Conservation (phyloP, 1,140 invertebrate genomes). For the Spodoptera frugiperda region DNA sequence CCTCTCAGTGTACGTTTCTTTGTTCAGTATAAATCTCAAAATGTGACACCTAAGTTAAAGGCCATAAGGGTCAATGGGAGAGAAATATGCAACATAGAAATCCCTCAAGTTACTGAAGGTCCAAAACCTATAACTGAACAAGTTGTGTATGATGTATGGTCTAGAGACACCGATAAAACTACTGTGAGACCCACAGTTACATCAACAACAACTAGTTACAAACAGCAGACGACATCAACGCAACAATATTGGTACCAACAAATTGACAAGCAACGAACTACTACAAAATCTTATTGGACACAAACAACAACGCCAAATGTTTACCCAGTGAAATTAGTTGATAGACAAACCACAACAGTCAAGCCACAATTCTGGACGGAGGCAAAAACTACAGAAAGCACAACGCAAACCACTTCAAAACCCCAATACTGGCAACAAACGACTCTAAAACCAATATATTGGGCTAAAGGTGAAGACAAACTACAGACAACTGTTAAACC, state of each 20-base stretch:
- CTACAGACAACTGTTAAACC: not conserved
- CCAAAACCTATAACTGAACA: not conserved
- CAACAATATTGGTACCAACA: too few species aligned
- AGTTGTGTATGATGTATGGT: not conserved
- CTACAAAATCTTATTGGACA: not conserved
- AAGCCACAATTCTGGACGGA: not conserved
- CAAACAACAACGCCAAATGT: not conserved
- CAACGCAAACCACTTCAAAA: not conserved
- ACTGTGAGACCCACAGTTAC: not conserved
- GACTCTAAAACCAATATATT: not conserved
- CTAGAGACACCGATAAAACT: not conserved
- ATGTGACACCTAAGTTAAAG: constrained; percentile 63
- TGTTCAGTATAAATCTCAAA: constrained; percentile 73
- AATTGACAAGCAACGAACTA: not conserved
- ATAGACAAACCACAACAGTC: not conserved
- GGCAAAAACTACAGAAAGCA: not conserved
- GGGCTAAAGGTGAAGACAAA: not conserved
- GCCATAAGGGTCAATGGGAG: constrained; percentile 74
- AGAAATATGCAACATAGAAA: constrained; percentile 76
- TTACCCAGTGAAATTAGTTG: not conserved
- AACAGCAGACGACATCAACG: not conserved
- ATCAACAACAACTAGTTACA: not conserved
- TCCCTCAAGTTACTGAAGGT: constrained; percentile 13
- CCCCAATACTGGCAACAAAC: constrained; percentile 10
- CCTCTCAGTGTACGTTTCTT: constrained; percentile 72